Conservation (phyloP, 2,113 vertebrate species). For the Entelurus aequoreus region DNA sequence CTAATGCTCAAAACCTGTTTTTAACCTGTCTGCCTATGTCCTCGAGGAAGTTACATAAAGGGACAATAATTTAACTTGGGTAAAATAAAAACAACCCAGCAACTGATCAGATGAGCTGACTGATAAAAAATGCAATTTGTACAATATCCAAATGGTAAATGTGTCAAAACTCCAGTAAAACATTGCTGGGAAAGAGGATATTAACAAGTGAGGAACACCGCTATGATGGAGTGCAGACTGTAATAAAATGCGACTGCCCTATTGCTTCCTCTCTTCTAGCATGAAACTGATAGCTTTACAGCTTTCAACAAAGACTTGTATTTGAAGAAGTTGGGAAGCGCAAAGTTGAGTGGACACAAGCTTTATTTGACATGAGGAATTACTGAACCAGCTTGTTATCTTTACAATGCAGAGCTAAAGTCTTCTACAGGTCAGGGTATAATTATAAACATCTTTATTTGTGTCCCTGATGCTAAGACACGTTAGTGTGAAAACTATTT, state of each 20-base stretch:
- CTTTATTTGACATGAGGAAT: too few species aligned
- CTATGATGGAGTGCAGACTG: not conserved
- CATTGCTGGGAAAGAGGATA: conserved; percentile 30
- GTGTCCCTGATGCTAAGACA: too few species aligned
- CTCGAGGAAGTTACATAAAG: not conserved
- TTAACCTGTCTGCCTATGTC: not conserved
- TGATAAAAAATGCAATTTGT: conserved; percentile 8
- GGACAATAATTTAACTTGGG: not conserved
- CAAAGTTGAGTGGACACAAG: too few species aligned
- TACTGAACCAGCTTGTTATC: too few species aligned
- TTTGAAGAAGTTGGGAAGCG: conserved; percentile 1
- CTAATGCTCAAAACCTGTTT: conserved; percentile 1
- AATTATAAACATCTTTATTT: too few species aligned
- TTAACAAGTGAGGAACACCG: conserved; percentile 5
- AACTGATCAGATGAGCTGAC: not conserved
- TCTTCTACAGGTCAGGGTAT: too few species aligned
- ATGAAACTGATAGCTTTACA: conserved; percentile 50
- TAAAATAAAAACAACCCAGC: conserved; percentile 2
- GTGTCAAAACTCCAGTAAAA: conserved; percentile 17
- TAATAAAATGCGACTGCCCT: conserved; percentile 9
- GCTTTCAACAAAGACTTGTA: conserved; percentile 33
- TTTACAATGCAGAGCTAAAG: too few species aligned
- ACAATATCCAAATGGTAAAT: conserved; percentile 19
- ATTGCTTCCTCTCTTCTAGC: conserved; percentile 50
- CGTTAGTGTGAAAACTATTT: too few species aligned